phyloP scores from a whole-genome alignment of 92 coral and sea anemone genomes.

The Epizoanthus stellaris region DNA sequence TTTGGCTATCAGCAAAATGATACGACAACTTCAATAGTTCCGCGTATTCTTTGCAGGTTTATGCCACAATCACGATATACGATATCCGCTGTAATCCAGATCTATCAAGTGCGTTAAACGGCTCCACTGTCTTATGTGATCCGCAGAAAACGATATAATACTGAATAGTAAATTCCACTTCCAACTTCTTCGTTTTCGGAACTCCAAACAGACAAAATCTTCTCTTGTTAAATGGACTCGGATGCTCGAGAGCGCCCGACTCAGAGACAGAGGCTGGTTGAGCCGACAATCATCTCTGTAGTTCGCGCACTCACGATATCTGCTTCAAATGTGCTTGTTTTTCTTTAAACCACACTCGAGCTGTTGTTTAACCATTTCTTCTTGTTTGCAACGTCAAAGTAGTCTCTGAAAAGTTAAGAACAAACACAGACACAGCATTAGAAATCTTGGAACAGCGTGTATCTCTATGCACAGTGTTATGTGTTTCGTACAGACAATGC shows the following conservation, averaged over 20 bases:
- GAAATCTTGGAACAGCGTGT: neutral
- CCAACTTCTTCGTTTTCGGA: neutral
- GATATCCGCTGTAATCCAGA: no score
- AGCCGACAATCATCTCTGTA: neutral
- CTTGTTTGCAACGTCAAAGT: neutral
- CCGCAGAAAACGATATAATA: neutral
- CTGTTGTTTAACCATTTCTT: slow-evolving; percentile 5
- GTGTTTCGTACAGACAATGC: slow-evolving; percentile 1
- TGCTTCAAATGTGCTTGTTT: slow-evolving; percentile 6
- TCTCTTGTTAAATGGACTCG: neutral
- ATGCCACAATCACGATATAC: no score
- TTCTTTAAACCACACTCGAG: neutral
- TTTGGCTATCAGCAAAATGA: slow-evolving; percentile 9
- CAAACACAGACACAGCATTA: slow-evolving; percentile 1
- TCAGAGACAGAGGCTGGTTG: neutral
- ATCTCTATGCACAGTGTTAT: neutral
- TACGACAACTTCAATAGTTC: neutral
- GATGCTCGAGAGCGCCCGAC: neutral
- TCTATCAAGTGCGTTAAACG: neutral
- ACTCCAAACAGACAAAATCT: slow-evolving; percentile 22
- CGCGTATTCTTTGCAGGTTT: neutral
- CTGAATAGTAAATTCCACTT: neutral
- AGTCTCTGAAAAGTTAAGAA: neutral
- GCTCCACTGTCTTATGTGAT: neutral
- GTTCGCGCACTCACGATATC: neutral